A percentile compares a stretch with the other conserved stretches of the same genome.
These are phyloP conservation scores for Dasysyrphus albostriatus DNA, from an alignment of 2,888 invertebrate genomes.

Conservation along the genomic window DNA sequence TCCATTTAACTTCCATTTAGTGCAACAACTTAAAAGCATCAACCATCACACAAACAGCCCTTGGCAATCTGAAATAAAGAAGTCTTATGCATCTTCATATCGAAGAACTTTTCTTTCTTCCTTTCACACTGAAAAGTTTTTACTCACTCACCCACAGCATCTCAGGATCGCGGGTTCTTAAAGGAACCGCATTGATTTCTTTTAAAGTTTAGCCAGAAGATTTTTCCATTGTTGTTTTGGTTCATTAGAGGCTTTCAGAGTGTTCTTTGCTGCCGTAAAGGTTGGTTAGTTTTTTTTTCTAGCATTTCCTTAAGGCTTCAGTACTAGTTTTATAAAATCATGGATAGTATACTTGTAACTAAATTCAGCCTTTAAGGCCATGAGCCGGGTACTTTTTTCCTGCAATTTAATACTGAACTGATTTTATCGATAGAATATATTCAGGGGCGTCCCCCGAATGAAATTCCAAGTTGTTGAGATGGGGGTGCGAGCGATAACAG, in stretches of 20 bases:
- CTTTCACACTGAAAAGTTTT: conserved; percentile 16
- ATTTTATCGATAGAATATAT: no score
- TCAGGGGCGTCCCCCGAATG: no score
- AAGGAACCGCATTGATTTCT: conserved; percentile 46
- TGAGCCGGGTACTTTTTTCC: no score
- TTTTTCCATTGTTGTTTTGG: conserved; percentile 46
- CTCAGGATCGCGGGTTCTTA: conserved; percentile 2
- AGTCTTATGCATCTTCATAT: background rate
- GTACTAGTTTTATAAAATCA: background rate
- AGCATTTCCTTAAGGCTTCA: background rate
- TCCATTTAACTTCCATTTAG: conserved; percentile 58
- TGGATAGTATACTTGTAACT: no score
- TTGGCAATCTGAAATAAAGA: conserved; percentile 50
- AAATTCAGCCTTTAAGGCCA: no score
- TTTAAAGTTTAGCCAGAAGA: conserved; percentile 38
- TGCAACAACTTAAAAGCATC: conserved; percentile 35
- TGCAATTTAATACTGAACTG: no score
- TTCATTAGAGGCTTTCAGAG: conserved; percentile 30
- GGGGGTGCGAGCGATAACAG: no score
- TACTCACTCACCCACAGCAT: conserved; percentile 10
- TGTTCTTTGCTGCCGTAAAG: background rate
- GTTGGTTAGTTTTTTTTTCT: conserved; percentile 35
- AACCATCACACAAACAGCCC: conserved; percentile 52
- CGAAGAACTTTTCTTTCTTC: background rate
- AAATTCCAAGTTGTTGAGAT: no score